A percentile compares a stretch with the other conserved stretches of the same genome.
phyloP scores from a whole-genome alignment of 2,113 vertebrate species.

The Lepus americanus region DNA sequence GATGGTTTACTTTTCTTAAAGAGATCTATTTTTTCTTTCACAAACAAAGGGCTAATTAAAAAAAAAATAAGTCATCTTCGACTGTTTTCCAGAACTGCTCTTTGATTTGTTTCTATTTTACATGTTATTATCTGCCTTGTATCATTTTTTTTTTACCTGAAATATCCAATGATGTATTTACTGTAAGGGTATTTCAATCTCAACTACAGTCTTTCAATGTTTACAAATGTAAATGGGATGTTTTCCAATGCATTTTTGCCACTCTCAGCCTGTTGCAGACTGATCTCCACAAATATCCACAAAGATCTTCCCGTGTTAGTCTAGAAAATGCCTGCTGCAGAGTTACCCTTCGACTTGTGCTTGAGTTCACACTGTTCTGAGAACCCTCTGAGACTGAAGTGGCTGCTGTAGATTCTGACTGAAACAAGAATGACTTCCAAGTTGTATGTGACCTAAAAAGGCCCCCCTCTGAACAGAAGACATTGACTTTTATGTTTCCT shows the following conservation, averaged over 20 bases:
- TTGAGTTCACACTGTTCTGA: constrained; percentile 52
- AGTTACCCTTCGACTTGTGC: constrained; percentile 21
- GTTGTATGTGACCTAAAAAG: constrained; percentile 63
- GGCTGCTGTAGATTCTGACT: constrained; percentile 49
- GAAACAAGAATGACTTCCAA: constrained; percentile 69
- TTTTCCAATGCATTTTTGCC: neutral
- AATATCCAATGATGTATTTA: neutral
- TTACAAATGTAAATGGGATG: neutral
- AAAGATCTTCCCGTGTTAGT: neutral
- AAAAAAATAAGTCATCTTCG: neutral
- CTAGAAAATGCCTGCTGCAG: constrained; percentile 8
- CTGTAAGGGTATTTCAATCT: neutral
- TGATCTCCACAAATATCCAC: neutral
- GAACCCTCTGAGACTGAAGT: constrained; percentile 64
- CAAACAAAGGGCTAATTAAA: too few species aligned
- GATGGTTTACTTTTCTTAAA: too few species aligned
- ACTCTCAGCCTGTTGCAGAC: neutral
- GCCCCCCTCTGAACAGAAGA: constrained; percentile 30
- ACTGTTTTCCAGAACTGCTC: neutral
- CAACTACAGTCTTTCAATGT: neutral
- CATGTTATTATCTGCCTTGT: neutral
- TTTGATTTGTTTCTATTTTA: neutral
- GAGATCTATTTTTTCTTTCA: too few species aligned
- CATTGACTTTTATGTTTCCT: constrained; percentile 52
- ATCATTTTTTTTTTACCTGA: neutral